phyloP scores from a whole-genome alignment of 2,888 invertebrate species.

The Dynastes grantii region DNA sequence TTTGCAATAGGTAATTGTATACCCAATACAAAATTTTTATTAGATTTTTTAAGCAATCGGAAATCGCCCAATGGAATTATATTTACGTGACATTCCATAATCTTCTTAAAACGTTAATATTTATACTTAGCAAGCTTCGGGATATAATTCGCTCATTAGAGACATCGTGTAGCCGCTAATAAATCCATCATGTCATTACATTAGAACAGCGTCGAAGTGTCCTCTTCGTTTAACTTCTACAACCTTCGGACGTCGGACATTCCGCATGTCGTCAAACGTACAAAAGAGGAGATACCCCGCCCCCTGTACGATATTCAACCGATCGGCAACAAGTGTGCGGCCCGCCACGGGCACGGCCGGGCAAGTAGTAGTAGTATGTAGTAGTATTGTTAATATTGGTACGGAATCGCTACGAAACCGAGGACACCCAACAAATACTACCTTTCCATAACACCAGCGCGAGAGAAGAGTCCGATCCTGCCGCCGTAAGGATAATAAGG shows the following conservation, averaged over 20 bases:
- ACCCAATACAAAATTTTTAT: too few relatives aligned
- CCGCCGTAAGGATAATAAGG: slow-evolving; percentile 28
- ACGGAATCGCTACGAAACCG: not conserved
- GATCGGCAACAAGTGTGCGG: slow-evolving; percentile 33
- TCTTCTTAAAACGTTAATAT: too few relatives aligned
- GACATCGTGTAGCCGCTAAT: too few relatives aligned
- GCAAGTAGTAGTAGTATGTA: not conserved
- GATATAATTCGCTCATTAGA: too few relatives aligned
- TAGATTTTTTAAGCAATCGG: too few relatives aligned
- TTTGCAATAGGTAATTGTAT: too few relatives aligned
- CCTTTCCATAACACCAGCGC: slow-evolving; percentile 1
- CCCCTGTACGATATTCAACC: not conserved
- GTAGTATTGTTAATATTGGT: slow-evolving; percentile 9
- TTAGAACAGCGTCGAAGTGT: not conserved
- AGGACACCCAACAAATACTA: slow-evolving; percentile 2
- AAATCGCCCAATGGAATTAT: too few relatives aligned
- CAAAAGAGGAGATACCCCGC: slow-evolving; percentile 22
- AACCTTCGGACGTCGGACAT: not conserved
- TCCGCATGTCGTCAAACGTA: slow-evolving; percentile 11
- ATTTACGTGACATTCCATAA: too few relatives aligned
- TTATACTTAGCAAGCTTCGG: too few relatives aligned
- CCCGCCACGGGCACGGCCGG: slow-evolving; percentile 13
- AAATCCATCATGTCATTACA: not conserved
- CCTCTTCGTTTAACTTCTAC: not conserved
- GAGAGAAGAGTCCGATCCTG: slow-evolving; percentile 6